Base-by-base conservation (phyloP, 2,888 invertebrate genomes). In the Limnephilus rhombicus region DNA sequence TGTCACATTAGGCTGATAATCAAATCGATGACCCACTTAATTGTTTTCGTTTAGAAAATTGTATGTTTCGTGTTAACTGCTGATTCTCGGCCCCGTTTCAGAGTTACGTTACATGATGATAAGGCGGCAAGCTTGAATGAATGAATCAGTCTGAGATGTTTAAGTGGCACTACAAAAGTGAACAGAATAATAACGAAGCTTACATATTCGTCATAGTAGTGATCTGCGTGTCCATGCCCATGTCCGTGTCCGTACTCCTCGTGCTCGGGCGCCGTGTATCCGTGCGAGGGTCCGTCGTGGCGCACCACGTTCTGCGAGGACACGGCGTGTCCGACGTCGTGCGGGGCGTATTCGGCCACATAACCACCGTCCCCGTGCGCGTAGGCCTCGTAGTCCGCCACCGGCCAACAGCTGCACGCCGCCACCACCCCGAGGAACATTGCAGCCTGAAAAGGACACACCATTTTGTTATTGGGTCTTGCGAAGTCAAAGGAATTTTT, bases 221-320 rank as follows among this genome's bases (percentile, higher is more conserved):
- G 91, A 13, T 93, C 83, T 86, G 68, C 93, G 24, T 93, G 92
- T 86, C 89, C 91, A n/a, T 93, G 89, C 45, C 91, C 93, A 45
- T 93, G 93, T 80, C 90, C 93, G 31, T 91, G 90, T 34, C 82
- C 85, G 29, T 92, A 81, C 45, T 92, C 88, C 45, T 92, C 88
- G 80, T 92, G 89, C 41, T 92, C 92, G 31, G 93, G 94, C 13
- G 92, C 92, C 12, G 95, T 94, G 93, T 95, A 95, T 91, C 96
- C 95, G 93, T 95, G 95, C 83, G 95, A 94, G 91, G 94, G 94
- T 94, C 95, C 95, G 94, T 95, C 96, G 94, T 95, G 96, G 92
- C 94, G 96, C 91, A 96, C 95, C 92, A 96, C 95, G 94, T 96
- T 96, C 94, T 97, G 96, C 9, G 96, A 95, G 0, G 96, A 95